These are phyloP conservation scores for Drosophila sp. DNA, from an alignment of 1,140 invertebrate genomes.

Conservation along the genomic window DNA sequence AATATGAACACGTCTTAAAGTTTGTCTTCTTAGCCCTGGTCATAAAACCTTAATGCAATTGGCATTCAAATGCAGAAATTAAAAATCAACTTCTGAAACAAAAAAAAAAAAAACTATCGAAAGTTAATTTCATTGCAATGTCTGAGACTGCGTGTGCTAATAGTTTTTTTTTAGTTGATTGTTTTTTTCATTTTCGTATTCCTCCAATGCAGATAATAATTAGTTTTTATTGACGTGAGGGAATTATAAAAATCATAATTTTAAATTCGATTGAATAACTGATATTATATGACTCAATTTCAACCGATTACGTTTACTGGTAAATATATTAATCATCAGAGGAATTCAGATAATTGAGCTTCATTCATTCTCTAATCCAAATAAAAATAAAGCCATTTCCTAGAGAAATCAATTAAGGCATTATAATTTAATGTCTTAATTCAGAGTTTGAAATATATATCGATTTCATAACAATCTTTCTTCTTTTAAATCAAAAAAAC, in stretches of 20 bases:
- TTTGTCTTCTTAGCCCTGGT: constrained; percentile 32
- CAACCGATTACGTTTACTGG: neutral
- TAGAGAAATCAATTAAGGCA: too few species aligned
- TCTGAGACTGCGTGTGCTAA: constrained; percentile 10
- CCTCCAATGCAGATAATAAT: constrained; percentile 6
- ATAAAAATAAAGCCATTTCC: too few species aligned
- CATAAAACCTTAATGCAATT: constrained; percentile 33
- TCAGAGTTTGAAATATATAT: too few species aligned
- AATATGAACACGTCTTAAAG: constrained; percentile 6
- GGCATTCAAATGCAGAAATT: constrained; percentile 76
- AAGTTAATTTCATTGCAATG: constrained; percentile 28
- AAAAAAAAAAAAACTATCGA: constrained; percentile 32
- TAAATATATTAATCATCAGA: too few species aligned
- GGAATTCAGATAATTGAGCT: too few species aligned
- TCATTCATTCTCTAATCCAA: too few species aligned
- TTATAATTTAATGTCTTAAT: too few species aligned
- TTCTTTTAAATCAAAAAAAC: too few species aligned
- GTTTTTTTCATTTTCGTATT: neutral
- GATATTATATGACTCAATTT: constrained; percentile 1
- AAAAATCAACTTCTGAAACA: constrained; percentile 32
- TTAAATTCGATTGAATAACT: constrained; percentile 8
- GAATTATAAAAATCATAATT: constrained; percentile 2
- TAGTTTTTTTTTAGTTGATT: neutral
- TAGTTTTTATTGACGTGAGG: constrained; percentile 9
- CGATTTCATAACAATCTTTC: too few species aligned